phyloP scores from a whole-genome alignment of 2,113 vertebrate species.

The Anguilla japonica region DNA sequence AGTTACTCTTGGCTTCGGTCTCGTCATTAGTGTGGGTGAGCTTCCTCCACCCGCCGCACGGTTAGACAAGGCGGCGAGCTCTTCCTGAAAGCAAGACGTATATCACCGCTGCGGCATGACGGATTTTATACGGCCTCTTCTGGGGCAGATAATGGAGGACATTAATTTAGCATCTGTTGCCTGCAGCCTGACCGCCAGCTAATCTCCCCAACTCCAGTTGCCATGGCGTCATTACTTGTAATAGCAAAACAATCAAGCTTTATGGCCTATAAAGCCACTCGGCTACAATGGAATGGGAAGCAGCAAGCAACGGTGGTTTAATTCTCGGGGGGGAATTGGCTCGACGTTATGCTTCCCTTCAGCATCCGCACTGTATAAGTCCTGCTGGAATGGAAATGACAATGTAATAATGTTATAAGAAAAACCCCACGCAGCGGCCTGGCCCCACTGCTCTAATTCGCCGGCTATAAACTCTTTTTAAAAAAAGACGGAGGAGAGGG shows the following conservation, averaged over 20 bases:
- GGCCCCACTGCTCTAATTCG: constrained; percentile 46
- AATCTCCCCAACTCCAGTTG: constrained; percentile 39
- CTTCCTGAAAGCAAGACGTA: not conserved
- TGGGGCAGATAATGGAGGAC: constrained; percentile 46
- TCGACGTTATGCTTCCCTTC: constrained; percentile 41
- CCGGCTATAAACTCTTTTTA: constrained; percentile 61
- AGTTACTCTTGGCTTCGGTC: not conserved
- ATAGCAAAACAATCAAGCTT: constrained; percentile 45
- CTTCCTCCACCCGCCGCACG: not conserved
- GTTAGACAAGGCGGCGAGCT: constrained; percentile 10
- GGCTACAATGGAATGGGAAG: constrained; percentile 31
- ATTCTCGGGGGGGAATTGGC: constrained; percentile 29
- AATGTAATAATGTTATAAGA: constrained; percentile 60
- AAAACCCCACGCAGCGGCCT: constrained; percentile 30
- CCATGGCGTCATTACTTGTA: constrained; percentile 31
- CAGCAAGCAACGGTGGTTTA: constrained; percentile 55
- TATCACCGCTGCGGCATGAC: constrained; percentile 24
- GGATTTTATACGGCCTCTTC: constrained; percentile 28
- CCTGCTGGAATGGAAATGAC: constrained; percentile 65
- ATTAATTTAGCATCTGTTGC: constrained; percentile 54
- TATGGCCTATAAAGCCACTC: constrained; percentile 50
- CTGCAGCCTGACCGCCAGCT: constrained; percentile 35
- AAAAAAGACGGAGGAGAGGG: constrained; percentile 52
- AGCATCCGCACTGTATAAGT: constrained; percentile 43
- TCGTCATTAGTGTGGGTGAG: not conserved